Evolutionary conservation across 2,888 invertebrate genomes (phyloP).

Genomic region (Agonopterix heracliana): DNA sequence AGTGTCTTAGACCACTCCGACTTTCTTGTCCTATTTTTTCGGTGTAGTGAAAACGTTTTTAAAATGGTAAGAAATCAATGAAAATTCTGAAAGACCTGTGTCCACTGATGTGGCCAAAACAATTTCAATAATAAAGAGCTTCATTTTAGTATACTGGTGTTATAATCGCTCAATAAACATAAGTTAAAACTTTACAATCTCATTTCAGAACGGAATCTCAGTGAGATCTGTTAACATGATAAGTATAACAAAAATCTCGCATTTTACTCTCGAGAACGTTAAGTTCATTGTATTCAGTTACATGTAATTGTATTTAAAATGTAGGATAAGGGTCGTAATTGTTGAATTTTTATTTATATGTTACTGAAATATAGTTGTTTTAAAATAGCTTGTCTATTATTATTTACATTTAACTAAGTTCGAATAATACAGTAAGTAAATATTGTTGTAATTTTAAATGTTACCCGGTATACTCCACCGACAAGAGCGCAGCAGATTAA

Average conservation of each 20-base stretch:
- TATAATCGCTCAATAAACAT: neutral
- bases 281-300: neutral
- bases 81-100: no score
- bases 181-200: neutral
- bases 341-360: conserved; percentile 35
- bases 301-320: neutral
- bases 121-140: no score
- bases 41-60: no score
- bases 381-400: conserved; percentile 11
- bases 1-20: no score
- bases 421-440: no score
- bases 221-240: neutral
- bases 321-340: neutral
- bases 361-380: conserved; percentile 40
- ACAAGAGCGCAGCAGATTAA: no score
- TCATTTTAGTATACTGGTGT: neutral
- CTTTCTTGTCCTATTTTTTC: no score
- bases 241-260: no score
- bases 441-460: no score
- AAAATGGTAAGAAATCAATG: no score
- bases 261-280: neutral
- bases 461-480: no score
- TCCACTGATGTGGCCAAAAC: neutral
- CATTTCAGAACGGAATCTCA: neutral
- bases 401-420: conserved; percentile 2